Conservation (phyloP, 2,797 vertebrate genomes). For the Ataeniobius toweri region DNA sequence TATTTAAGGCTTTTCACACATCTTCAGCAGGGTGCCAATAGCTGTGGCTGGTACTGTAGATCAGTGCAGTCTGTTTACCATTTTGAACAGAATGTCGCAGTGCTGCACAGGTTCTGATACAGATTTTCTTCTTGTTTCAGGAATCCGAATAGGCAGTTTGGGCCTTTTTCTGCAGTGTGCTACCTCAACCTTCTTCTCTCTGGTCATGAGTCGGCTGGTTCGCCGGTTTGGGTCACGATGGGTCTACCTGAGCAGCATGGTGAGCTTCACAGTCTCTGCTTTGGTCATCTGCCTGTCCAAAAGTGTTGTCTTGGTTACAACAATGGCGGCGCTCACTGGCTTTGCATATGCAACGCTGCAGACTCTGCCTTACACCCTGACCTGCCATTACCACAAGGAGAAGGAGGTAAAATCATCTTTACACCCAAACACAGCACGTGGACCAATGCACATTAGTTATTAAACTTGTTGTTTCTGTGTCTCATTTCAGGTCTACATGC, state of each 20-base stretch:
- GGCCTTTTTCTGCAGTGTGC: conserved; percentile 85
- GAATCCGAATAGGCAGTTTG: conserved; percentile 85
- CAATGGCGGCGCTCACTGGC: conserved; percentile 83
- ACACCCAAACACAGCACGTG: not conserved
- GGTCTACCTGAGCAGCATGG: conserved; percentile 84
- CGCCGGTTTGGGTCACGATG: conserved; percentile 74
- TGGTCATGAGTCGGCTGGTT: conserved; percentile 81
- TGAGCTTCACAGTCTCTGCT: conserved; percentile 79
- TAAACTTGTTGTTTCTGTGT: conserved; percentile 1
- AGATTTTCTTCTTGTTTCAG: conserved; percentile 48
- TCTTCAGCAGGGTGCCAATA: too few relatives aligned
- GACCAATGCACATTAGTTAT: not conserved
- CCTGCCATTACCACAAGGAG: conserved; percentile 85
- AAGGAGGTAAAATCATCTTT: conserved; percentile 69
- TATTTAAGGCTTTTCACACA: too few relatives aligned
- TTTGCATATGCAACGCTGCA: conserved; percentile 84
- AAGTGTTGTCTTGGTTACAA: conserved; percentile 78
- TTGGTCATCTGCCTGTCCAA: conserved; percentile 83
- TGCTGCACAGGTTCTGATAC: not conserved
- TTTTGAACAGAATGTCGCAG: not conserved
- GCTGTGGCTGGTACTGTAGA: too few relatives aligned
- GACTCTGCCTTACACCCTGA: conserved; percentile 84
- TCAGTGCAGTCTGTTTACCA: not conserved
- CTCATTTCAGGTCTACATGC: conserved; percentile 79
- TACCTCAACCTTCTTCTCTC: conserved; percentile 84